Conservation (phyloP, 1,140 invertebrate genomes). For the Caenorhabditis inopinata region DNA sequence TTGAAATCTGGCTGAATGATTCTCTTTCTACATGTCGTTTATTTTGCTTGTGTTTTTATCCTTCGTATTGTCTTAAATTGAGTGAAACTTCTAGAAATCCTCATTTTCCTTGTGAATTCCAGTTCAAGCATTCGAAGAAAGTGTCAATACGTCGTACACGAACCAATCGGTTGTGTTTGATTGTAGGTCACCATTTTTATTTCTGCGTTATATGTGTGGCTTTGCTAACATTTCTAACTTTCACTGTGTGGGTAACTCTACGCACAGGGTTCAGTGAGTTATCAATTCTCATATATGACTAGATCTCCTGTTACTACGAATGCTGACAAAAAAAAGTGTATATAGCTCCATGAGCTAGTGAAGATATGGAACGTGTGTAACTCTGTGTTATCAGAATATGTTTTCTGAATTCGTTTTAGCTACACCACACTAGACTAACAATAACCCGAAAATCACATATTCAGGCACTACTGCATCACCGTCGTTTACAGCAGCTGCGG, state of each 20-base stretch:
- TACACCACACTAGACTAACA: no score
- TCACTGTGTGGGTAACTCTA: background rate
- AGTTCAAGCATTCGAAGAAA: slow-evolving; percentile 19
- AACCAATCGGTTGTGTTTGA: slow-evolving; percentile 23
- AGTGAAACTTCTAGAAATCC: background rate
- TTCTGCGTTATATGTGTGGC: background rate
- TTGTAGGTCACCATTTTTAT: background rate
- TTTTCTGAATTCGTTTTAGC: no score
- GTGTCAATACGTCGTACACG: slow-evolving; percentile 22
- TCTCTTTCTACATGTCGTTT: background rate
- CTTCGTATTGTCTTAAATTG: no score
- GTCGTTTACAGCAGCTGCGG: background rate
- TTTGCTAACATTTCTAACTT: background rate
- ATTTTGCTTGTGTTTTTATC: background rate
- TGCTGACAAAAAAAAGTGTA: no score
- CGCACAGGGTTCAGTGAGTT: no score
- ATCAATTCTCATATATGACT: no score
- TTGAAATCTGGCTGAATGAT: no score
- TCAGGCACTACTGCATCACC: background rate
- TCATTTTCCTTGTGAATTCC: slow-evolving; percentile 2
- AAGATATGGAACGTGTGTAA: background rate
- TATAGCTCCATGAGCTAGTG: slow-evolving; percentile 14
- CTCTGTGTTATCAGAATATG: background rate
- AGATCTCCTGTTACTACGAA: no score
- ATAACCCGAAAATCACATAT: background rate